These are phyloP conservation scores for Danio jaintianensis DNA, from an alignment of 2,797 vertebrate species.

Conservation along the genomic window DNA sequence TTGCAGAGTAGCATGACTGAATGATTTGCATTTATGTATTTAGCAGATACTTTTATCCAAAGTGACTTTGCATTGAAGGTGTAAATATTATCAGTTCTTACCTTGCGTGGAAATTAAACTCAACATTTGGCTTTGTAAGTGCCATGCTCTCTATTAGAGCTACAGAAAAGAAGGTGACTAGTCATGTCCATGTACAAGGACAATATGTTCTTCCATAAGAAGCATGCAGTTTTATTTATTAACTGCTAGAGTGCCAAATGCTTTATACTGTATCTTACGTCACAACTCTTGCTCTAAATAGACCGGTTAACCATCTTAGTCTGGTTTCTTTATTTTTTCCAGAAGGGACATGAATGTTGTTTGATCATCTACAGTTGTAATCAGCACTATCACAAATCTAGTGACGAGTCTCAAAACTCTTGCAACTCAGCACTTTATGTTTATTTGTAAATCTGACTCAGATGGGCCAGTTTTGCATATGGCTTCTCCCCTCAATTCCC, in stretches of 20 bases:
- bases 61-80: too few species aligned
- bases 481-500: slow-evolving; percentile 3
- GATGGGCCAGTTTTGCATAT: slow-evolving; percentile 14
- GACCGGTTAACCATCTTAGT: neutral
- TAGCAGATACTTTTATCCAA: too few species aligned
- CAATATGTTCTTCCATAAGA: neutral
- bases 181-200: neutral
- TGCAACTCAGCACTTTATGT: slow-evolving; percentile 10
- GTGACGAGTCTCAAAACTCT: neutral
- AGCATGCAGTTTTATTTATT: too few species aligned
- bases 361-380: slow-evolving; percentile 22
- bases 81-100: too few species aligned
- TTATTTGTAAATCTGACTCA: slow-evolving; percentile 6
- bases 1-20: too few species aligned
- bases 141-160: too few species aligned
- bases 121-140: too few species aligned
- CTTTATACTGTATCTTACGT: neutral
- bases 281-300: neutral
- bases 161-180: too few species aligned
- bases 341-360: neutral
- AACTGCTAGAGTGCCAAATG: neutral
- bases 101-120: too few species aligned
- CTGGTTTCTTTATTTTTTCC: slow-evolving; percentile 1
- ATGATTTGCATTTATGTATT: too few species aligned
- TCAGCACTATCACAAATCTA: neutral